Evolutionary conservation across 2,797 vertebrate species (phyloP), one percentile per base, ranked within the genome.

Genomic region (Todus mexicanus): DNA sequence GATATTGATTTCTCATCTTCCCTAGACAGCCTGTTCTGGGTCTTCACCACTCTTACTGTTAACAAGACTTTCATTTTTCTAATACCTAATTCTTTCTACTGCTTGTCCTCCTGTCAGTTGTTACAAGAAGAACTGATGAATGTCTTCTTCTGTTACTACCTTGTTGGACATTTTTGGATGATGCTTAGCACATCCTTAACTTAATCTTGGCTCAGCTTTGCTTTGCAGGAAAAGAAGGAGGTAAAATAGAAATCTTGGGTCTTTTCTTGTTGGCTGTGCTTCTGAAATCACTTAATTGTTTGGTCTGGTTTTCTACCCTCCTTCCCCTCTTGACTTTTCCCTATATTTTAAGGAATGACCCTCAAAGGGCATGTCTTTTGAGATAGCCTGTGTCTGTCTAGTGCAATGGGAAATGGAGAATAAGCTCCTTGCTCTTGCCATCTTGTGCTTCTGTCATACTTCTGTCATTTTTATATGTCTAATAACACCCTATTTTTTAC

Each of bases 1-100:
- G 60, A 2, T 95, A 95, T 94, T 93, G 92, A 95, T 96, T 96
- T 96, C 84, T 92, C 84, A 92, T 95, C 89, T 94, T 95, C 59
- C 59, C 31, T 43, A 77, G 91, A 85, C 92, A 92, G n/a, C 76
- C 59, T 69, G n/a, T 60, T 88, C 89, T 86, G 84, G 87, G 31
- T 89, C 88, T 81, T 90, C 79, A 83, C 68, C 81, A 51, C 73
- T 82, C 60, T 56, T 75, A 63, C 64, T 70, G 43, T 84, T 90
- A 92, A 94, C 85, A 93, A 83, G 80, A 60, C 74, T 92, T 80
- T 87, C 68, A 91, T 94, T 96, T 96, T 96, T 91, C 91, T 94
- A 38, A 90, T 81, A 84, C 61, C 66, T 76, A 66, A 91, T 94
- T 90, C 77, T 86, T 92, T 90, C 43, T 88, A 50, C 56, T 0